These are phyloP conservation scores for Emydoidea blandingii DNA, from an alignment of 2,797 vertebrate genomes.

Conservation along the genomic window DNA sequence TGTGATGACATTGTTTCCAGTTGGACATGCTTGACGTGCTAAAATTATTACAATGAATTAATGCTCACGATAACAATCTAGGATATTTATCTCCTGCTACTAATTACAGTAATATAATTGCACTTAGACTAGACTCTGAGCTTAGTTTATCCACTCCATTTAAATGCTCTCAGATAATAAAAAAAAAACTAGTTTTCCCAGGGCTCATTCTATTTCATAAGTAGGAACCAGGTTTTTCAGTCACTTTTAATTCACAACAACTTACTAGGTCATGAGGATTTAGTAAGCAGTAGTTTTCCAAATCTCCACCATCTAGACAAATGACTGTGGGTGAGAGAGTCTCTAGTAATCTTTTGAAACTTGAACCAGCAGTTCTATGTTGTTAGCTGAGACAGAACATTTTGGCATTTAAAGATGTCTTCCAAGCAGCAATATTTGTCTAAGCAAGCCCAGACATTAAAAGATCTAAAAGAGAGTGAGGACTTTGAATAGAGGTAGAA, in stretches of 20 bases:
- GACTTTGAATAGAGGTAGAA: constrained; percentile 43
- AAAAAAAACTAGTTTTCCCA: constrained; percentile 35
- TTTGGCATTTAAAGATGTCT: constrained; percentile 61
- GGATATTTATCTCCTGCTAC: constrained; percentile 51
- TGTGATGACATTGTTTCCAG: constrained; percentile 64
- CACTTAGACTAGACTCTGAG: constrained; percentile 33
- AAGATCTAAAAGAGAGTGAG: constrained; percentile 55
- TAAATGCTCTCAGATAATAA: constrained; percentile 39
- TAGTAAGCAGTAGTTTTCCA: not conserved
- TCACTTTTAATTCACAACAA: not conserved
- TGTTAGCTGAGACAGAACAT: constrained; percentile 10
- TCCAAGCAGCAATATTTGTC: constrained; percentile 39
- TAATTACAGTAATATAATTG: constrained; percentile 26
- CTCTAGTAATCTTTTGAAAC: constrained; percentile 44
- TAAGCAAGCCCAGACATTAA: constrained; percentile 62
- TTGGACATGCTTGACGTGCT: constrained; percentile 72
- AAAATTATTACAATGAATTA: constrained; percentile 74
- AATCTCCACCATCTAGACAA: constrained; percentile 32
- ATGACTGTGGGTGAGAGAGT: not conserved
- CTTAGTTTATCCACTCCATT: not conserved
- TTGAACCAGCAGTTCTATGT: constrained; percentile 37
- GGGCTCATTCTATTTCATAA: not conserved
- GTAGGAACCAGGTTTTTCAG: constrained; percentile 37
- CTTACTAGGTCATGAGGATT: constrained; percentile 35
- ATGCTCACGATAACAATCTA: constrained; percentile 57